Evolutionary conservation across 2,888 invertebrate species (phyloP).

Genomic region (Pandemis cinnamomeana): DNA sequence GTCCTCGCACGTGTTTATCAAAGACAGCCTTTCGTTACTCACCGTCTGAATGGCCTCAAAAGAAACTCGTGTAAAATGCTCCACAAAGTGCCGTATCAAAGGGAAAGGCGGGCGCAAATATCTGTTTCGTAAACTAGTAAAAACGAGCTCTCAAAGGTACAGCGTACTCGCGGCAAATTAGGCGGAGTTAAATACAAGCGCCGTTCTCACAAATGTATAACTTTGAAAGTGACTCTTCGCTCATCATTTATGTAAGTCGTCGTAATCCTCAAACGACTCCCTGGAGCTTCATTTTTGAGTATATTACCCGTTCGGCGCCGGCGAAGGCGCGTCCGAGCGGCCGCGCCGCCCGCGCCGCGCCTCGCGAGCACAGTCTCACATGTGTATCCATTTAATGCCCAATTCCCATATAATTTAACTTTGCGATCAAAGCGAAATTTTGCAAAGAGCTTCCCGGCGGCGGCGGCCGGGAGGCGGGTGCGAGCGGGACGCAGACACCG

Average conservation of each 20-base stretch:
- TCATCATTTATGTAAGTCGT: constrained; percentile 81
- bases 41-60: constrained; percentile 85
- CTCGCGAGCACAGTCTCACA: constrained; percentile 63
- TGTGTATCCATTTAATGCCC: constrained; percentile 84
- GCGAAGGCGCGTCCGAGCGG: constrained; percentile 45
- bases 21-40: constrained; percentile 85
- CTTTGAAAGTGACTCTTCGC: constrained; percentile 78
- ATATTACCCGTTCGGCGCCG: constrained; percentile 60
- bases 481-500: constrained; percentile 77
- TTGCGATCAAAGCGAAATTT: constrained; percentile 85
- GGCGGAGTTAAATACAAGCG: constrained; percentile 83
- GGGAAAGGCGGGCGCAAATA: constrained; percentile 84
- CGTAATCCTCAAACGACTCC: constrained; percentile 76
- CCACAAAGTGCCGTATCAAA: constrained; percentile 85
- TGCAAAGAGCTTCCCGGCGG: constrained; percentile 83
- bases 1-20: constrained; percentile 85
- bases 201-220: constrained; percentile 77
- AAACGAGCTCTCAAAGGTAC: constrained; percentile 84
- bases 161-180: constrained; percentile 83
- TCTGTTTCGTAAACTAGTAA: constrained; percentile 85
- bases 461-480: constrained; percentile 71
- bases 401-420: constrained; percentile 85
- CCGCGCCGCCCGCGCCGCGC: constrained; percentile 45
- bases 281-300: constrained; percentile 66
- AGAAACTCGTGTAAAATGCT: constrained; percentile 85